phyloP scores from a whole-genome alignment of 2,888 invertebrate genomes.

The Blomia tropicalis region DNA sequence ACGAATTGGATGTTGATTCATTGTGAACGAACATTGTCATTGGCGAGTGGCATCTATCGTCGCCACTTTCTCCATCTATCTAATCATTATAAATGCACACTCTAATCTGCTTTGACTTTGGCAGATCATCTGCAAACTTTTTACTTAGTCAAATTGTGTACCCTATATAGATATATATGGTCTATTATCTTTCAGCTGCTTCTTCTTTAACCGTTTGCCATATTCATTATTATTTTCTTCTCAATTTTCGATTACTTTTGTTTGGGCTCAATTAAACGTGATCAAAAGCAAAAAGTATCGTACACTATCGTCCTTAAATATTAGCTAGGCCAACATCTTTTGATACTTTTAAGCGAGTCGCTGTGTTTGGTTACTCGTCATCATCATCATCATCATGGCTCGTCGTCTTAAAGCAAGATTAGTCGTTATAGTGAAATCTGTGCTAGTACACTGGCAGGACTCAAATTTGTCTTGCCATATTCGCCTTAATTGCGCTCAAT shows the following conservation, averaged over 20 bases:
- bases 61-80: not conserved
- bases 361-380: too few relatives aligned
- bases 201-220: not conserved
- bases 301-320: too few relatives aligned
- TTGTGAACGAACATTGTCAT: not conserved
- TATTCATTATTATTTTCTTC: not conserved
- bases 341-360: too few relatives aligned
- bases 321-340: too few relatives aligned
- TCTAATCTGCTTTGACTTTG: conserved; percentile 3
- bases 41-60: not conserved
- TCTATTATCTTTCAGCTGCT: not conserved
- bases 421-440: not conserved
- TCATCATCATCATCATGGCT: too few relatives aligned
- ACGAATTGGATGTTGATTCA: not conserved
- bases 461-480: conserved; percentile 9
- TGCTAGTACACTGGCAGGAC: not conserved
- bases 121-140: not conserved
- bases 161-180: too few relatives aligned
- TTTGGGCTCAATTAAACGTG: conserved; percentile 11
- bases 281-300: too few relatives aligned
- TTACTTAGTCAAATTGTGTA: conserved; percentile 10
- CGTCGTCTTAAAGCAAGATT: conserved; percentile 1
- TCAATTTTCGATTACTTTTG: not conserved
- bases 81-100: conserved; percentile 15
- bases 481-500: not conserved